Percentiles rank a stretch among this genome's conserved stretches.
phyloP scores from a whole-genome alignment of 2,797 vertebrate species.

The Catharus ustulatus region DNA sequence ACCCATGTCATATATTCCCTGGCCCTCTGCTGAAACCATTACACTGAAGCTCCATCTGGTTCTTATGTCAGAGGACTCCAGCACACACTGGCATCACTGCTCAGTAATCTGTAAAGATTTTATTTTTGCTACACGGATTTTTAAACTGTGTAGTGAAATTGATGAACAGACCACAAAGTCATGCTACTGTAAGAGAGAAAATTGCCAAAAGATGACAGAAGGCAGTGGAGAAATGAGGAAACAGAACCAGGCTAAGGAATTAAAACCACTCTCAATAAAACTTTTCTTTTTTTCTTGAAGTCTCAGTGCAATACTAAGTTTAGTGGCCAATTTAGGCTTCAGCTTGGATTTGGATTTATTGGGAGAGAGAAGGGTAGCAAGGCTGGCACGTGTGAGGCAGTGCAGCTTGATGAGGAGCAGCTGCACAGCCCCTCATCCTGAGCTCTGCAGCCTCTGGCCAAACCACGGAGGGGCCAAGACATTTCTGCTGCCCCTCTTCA shows the following conservation, averaged over 20 bases:
- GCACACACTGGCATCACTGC: not conserved
- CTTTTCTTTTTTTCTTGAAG: not conserved
- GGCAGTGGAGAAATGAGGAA: not conserved
- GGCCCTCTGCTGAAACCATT: not conserved
- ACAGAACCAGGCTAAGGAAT: not conserved
- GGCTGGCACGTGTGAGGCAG: not conserved
- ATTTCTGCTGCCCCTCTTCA: not conserved
- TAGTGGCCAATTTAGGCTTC: not conserved
- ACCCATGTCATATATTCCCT: not conserved
- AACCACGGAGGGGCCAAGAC: not conserved
- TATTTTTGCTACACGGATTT: constrained; percentile 26
- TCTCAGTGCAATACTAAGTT: not conserved
- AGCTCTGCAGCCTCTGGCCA: not conserved
- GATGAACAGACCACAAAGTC: constrained; percentile 2
- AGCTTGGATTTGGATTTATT: not conserved
- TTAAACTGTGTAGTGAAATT: not conserved
- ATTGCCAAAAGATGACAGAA: not conserved
- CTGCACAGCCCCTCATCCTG: not conserved
- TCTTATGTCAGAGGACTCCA: not conserved
- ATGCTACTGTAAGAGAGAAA: not conserved
- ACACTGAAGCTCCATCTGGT: not conserved
- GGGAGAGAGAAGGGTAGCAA: not conserved
- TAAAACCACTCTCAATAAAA: not conserved
- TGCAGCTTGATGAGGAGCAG: not conserved
- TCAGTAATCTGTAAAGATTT: not conserved